Evolutionary conservation across 2,888 invertebrate species (phyloP), one percentile per base, ranked within the genome.

Genomic region (Drosophila nigritarsus): DNA sequence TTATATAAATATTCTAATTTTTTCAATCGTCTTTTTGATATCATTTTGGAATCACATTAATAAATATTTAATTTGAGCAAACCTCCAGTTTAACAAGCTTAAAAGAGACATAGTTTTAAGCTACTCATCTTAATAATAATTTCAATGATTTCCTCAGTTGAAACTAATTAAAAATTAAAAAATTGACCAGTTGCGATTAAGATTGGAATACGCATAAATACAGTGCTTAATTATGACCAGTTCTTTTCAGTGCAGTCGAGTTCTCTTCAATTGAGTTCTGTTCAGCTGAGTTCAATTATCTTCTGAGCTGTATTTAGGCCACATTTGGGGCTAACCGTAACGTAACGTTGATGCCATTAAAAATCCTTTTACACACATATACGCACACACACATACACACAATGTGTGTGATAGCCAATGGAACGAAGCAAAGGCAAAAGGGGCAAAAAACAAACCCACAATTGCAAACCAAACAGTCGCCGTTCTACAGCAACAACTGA

Each of bases 291-390:
- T 36, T 42, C 38, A 29, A 51, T 56, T 64, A 15, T 53, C 20
- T n/a, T 36, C 27, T 34, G 59, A 48, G 55, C 15, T 27, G 45
- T 59, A 67, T 59, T 67, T 77, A 64, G 71, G 65, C 80, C 73
- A 80, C 65, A 80, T 80, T 71, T 40, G 56, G 61, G 69, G 69
- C 55, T 65, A 67, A 67, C 67, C 73, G 65, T 45, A 51, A 65
- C 45, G 45, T 56, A 45, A 64, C 49, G 45, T 59, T 59, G n/a
- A 63, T 55, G 48, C 62, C 67, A 71, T 80, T 68, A 74, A 72
- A 73, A 74, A 80, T 80, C 77, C 77, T 71, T 74, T 70, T 64
- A 24, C 24, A 7, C 36, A 36, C 36, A 36, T 15, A 42, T 20
- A 30, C 8, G n/a, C 49, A 13, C 42, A 20, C 42, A 6, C 42